Evolutionary conservation across 2,797 vertebrate genomes (phyloP), one percentile per base, ranked within the genome.

Genomic region (Threskiornis aethiopicus): DNA sequence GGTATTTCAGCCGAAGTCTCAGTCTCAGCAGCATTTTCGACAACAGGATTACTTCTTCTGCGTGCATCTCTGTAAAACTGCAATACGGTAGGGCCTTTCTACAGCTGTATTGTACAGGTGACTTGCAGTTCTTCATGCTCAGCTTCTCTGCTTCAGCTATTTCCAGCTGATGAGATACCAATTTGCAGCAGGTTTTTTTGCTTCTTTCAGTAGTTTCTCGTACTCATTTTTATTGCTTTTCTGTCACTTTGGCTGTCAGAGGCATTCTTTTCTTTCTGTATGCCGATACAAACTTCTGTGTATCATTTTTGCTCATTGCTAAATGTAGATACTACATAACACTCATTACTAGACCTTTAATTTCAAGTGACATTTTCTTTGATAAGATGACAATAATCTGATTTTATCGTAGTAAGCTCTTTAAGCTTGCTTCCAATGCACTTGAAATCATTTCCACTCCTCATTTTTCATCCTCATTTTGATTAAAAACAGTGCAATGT

Each of bases 351-450:
- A 64, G 65, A 62, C 39, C 31, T 81, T 61, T 44, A 20, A 69
- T 80, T 76, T 83, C 79, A 83, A 31, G 26, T 25, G 72, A 46
- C 11, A 14, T 79, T 83, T 82, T 82, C 75, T 91, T 89, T 69
- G 58, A 39, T 65, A 84, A 55, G 42, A 47, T 55, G 35, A 31
- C 16, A 80, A 71, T 21, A 66, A 37, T 9, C 25, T 82, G 54
- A 59, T 71, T 82, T 91, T 52, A 69, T 39, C 57, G 20, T 9
- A 79, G 41, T 39, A 77, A 92, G 11, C 18, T 72, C 72, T 88
- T 81, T 52, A 57, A 76, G 11, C 46, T 84, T 76, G 58, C 22
- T 82, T 72, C 66, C n/a, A 57, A 11, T 28, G 46, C 66, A 52
- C 75, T 75, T 84, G 57, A 73, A 89, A 81, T 22, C 0, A 91